Evolutionary conservation across 2,888 invertebrate species (phyloP), one percentile per base, ranked within the genome.

Genomic region (Deilephila elpenor): DNA sequence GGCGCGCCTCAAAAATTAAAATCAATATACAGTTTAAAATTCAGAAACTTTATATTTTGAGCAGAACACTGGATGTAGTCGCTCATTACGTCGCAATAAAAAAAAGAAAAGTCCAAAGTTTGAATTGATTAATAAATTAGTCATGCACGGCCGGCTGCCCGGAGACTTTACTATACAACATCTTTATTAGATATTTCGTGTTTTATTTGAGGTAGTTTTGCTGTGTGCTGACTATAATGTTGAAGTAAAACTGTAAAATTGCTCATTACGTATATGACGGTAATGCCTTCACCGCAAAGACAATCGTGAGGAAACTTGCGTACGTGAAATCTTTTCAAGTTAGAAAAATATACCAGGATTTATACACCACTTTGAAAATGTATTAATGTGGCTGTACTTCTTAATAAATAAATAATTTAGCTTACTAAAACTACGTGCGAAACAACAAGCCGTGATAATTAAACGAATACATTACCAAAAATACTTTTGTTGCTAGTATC

Each of bases 401-500:
- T 2, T 44, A 44, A 44, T 14, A 44, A 44, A 14, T 44, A 44
- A 14, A 44, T 37, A 6, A 7, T 14, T 14, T 14, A 44, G 11
- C 1, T 11, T 1, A 44, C 56, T 56, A 60, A 60, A 17, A 0
- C 14, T 8, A 60, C 17, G 60, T 60, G 17, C 11, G 37, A 44
- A 62, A 29, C 3, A 34, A 34, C 73, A 56, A 56, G 56, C n/a
- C n/a, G 56, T n/a, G 56, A 56, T n/a, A 14, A 72, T 71, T 59
- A 75, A 74, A 78, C 72, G 75, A 61, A 74, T 74, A 77, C 73
- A 80, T 91, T 88, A 93, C 93, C 93, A 93, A 82, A 84, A 91
- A 92, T 19, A 92, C 87, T 87, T 93, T 94, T 34, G 92, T 91
- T 14, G 92, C 90, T 37, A 93, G 82, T 78, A 93, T 80, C 93